phyloP scores from a whole-genome alignment of 2,888 invertebrate species.

The Melitaea athalia region DNA sequence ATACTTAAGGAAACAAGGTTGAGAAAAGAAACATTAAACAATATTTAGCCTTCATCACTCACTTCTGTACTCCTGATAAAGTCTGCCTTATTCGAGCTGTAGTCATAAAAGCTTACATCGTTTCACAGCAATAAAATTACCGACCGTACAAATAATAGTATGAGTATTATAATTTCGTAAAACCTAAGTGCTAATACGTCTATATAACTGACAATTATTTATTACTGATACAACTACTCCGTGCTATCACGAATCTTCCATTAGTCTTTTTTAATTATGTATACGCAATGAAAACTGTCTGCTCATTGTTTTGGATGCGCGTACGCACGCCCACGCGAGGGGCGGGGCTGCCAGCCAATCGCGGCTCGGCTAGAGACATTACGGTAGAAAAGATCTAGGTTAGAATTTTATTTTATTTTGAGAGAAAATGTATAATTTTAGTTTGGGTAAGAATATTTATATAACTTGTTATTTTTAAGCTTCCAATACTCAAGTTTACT shows the following conservation, averaged over 20 bases:
- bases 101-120: background rate
- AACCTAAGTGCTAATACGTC: constrained; percentile 12
- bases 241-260: constrained; percentile 34
- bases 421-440: constrained; percentile 3
- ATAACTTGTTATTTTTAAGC: no score
- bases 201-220: constrained; percentile 21
- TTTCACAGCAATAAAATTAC: background rate
- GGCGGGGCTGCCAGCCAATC: constrained; percentile 63
- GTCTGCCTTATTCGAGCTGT: no score
- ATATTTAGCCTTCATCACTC: no score
- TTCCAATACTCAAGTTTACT: no score
- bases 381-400: constrained; percentile 26
- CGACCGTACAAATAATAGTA: background rate
- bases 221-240: constrained; percentile 32
- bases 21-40: no score
- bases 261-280: constrained; percentile 47
- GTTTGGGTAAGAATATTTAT: background rate
- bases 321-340: constrained; percentile 51
- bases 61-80: no score
- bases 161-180: background rate
- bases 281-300: constrained; percentile 43
- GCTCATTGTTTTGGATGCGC: constrained; percentile 55
- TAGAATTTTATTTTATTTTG: constrained; percentile 14
- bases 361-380: constrained; percentile 35
- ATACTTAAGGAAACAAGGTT: no score